These are phyloP conservation scores for Xanthia icteritia DNA, from an alignment of 2,888 invertebrate genomes.

Conservation along the genomic window DNA sequence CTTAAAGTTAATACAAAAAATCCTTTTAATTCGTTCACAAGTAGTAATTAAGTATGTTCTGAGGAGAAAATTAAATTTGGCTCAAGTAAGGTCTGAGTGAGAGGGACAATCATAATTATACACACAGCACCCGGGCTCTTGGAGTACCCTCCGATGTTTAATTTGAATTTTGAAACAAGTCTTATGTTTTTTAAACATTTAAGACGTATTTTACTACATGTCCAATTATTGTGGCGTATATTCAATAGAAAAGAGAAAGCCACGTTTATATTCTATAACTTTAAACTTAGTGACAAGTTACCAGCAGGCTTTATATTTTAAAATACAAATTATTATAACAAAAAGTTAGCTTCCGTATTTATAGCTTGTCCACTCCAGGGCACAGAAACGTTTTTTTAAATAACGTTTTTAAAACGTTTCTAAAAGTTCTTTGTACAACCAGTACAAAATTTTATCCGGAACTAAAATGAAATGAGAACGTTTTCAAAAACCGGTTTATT, in stretches of 20 bases:
- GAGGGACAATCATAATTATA: constrained; percentile 62
- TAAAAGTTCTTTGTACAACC: too few species aligned
- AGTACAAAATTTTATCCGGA: too few species aligned
- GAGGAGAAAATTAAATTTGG: constrained; percentile 56
- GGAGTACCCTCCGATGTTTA: constrained; percentile 31
- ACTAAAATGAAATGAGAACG: too few species aligned
- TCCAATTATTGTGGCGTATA: too few species aligned
- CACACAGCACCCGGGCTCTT: constrained; percentile 25
- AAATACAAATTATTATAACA: neutral
- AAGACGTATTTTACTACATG: neutral
- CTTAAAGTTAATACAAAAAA: constrained; percentile 41
- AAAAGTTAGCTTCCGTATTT: neutral
- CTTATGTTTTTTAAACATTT: neutral
- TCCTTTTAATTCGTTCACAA: constrained; percentile 53
- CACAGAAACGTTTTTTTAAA: too few species aligned
- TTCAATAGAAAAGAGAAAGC: too few species aligned
- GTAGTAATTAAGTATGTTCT: constrained; percentile 51
- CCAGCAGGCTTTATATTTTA: neutral
- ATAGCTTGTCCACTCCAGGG: too few species aligned
- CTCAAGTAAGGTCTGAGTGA: constrained; percentile 53
- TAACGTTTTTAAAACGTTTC: too few species aligned
- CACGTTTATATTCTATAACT: neutral
- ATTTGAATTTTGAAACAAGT: constrained; percentile 38
- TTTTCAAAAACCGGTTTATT: too few species aligned
- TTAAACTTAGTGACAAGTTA: neutral